These are phyloP conservation scores for Centropristis striata DNA, from an alignment of 2,113 vertebrate species.

Conservation along the genomic window DNA sequence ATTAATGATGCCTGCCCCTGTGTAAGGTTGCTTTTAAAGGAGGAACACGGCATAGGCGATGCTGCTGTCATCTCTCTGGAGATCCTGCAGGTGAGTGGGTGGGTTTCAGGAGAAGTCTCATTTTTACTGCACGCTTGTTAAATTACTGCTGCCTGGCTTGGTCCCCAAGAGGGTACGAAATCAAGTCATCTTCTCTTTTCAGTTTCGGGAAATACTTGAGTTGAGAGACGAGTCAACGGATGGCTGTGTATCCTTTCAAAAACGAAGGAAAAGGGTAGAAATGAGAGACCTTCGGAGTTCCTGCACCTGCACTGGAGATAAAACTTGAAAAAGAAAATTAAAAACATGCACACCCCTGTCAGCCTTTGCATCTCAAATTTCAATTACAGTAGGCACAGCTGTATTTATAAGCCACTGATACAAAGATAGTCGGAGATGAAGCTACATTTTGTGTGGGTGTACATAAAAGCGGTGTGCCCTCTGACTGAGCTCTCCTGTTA, in stretches of 20 bases:
- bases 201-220: background rate
- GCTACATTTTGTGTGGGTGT: slow-evolving; percentile 54
- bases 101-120: background rate
- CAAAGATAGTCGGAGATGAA: slow-evolving; percentile 38
- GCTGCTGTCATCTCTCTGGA: slow-evolving; percentile 2
- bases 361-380: slow-evolving; percentile 27
- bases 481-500: slow-evolving; percentile 59
- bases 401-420: slow-evolving; percentile 38
- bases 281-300: background rate
- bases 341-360: background rate
- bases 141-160: slow-evolving; percentile 23
- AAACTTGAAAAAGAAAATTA: background rate
- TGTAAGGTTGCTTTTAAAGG: background rate
- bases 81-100: slow-evolving; percentile 32
- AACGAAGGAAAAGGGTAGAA: background rate
- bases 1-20: background rate
- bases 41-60: background rate
- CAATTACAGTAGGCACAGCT: slow-evolving; percentile 23
- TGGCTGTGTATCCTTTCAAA: background rate
- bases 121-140: background rate
- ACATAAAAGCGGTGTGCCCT: slow-evolving; percentile 63
- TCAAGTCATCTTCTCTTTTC: slow-evolving; percentile 21
- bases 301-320: slow-evolving; percentile 2
- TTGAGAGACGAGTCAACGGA: background rate
- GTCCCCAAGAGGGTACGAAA: background rate